A percentile compares a stretch with the other conserved stretches of the same genome.
Evolutionary conservation across 2,888 invertebrate genomes (phyloP).

Genomic region (Plemyria rubiginata): DNA sequence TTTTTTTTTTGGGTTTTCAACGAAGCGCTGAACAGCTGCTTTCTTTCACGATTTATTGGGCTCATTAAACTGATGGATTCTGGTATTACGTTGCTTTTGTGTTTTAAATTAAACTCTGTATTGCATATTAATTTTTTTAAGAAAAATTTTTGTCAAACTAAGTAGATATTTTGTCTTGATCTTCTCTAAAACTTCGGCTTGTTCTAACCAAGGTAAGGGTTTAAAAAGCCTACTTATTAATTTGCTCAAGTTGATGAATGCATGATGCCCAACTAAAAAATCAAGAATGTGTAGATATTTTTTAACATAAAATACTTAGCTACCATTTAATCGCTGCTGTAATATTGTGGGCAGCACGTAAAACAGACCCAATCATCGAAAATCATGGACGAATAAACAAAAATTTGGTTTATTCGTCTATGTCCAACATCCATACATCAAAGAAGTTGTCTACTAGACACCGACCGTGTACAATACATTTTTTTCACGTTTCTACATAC

Average conservation of each 20-base stretch:
- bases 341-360: not conserved
- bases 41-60: slow-evolving; percentile 36
- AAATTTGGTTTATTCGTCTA: too few relatives aligned
- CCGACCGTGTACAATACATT: slow-evolving; percentile 7
- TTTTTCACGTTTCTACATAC: slow-evolving; percentile 8
- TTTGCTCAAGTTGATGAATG: too few relatives aligned
- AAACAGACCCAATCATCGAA: slow-evolving; percentile 21
- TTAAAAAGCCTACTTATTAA: too few relatives aligned
- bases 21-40: slow-evolving; percentile 34
- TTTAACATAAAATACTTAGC: not conserved
- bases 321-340: not conserved
- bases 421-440: slow-evolving; percentile 5
- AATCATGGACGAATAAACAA: too few relatives aligned
- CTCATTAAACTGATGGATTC: slow-evolving; percentile 34
- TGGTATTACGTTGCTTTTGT: slow-evolving; percentile 20
- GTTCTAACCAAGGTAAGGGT: too few relatives aligned
- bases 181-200: not conserved
- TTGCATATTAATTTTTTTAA: not conserved
- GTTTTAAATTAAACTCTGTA: slow-evolving; percentile 7
- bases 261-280: not conserved
- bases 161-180: not conserved
- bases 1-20: slow-evolving; percentile 31
- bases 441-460: slow-evolving; percentile 16
- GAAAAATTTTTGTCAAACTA: too few relatives aligned
- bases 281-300: not conserved